Conservation (phyloP, 1,140 invertebrate genomes). For the Harpegnathos saltator region DNA sequence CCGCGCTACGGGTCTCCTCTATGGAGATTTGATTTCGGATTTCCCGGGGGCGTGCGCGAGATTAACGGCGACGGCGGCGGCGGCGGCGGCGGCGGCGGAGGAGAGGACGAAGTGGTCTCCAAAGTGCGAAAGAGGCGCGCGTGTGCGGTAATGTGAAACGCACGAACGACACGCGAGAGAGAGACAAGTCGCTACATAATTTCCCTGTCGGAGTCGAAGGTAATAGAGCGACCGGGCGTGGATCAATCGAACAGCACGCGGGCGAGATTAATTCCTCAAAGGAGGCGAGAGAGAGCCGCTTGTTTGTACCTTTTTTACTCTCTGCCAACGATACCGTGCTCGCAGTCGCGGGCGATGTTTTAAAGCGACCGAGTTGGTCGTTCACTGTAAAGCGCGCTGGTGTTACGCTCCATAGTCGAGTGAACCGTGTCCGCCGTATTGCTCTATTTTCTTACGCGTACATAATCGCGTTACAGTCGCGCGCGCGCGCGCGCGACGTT, state of each 20-base stretch:
- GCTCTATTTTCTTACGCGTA: slow-evolving; percentile 73
- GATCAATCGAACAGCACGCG: slow-evolving; percentile 30
- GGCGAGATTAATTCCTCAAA: slow-evolving; percentile 57
- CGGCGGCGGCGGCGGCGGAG: too few species aligned
- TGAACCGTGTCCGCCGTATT: slow-evolving; percentile 69
- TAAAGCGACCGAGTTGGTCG: slow-evolving; percentile 76
- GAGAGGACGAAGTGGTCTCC: neutral
- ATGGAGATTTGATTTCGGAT: slow-evolving; percentile 6
- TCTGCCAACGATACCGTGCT: slow-evolving; percentile 17
- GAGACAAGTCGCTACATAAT: too few species aligned
- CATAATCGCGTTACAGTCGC: slow-evolving; percentile 58
- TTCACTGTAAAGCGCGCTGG: slow-evolving; percentile 71
- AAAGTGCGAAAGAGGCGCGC: neutral
- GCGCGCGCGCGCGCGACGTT: slow-evolving; percentile 18
- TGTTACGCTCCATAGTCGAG: slow-evolving; percentile 72
- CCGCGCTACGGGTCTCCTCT: neutral
- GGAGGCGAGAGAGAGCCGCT: slow-evolving; percentile 11
- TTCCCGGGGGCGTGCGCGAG: neutral
- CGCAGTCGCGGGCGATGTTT: slow-evolving; percentile 59
- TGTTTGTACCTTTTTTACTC: slow-evolving; percentile 61
- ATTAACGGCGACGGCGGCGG: too few species aligned
- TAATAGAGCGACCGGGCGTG: slow-evolving; percentile 8
- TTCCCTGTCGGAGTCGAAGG: neutral
- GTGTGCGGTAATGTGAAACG: too few species aligned
- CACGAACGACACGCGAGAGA: too few species aligned